These are phyloP conservation scores for Ptychadena robeensis DNA, from an alignment of 2,797 vertebrate species.

Conservation along the genomic window DNA sequence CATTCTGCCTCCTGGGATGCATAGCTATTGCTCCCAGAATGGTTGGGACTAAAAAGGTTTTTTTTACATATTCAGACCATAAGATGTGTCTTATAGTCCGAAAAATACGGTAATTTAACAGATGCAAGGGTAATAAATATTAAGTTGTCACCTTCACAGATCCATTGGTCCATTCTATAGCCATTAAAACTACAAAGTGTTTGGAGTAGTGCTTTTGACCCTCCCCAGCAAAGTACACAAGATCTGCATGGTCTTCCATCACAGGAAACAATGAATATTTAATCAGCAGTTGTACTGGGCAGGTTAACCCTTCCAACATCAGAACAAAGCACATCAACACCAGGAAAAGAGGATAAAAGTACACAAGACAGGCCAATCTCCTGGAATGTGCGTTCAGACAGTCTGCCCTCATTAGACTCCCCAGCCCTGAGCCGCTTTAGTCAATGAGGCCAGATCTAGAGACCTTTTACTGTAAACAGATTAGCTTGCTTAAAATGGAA, in stretches of 20 bases:
- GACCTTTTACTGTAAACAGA: not conserved
- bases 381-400: not conserved
- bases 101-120: too few species aligned
- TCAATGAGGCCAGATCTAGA: not conserved
- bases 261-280: constrained; percentile 21
- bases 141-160: not conserved
- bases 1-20: too few species aligned
- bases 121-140: too few species aligned
- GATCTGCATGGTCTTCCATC: too few species aligned
- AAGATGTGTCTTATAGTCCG: too few species aligned
- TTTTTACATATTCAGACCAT: too few species aligned
- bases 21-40: too few species aligned
- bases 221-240: not conserved
- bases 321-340: not conserved
- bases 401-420: not conserved
- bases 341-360: not conserved
- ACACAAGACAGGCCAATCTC: not conserved
- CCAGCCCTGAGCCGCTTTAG: not conserved
- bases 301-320: not conserved
- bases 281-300: not conserved
- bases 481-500: not conserved
- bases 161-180: not conserved
- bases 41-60: too few species aligned
- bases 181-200: not conserved
- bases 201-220: not conserved